Evolutionary conservation across 2,888 invertebrate species (phyloP), one percentile per base, ranked within the genome.

Genomic region (Sepioteuthis lessoniana): DNA sequence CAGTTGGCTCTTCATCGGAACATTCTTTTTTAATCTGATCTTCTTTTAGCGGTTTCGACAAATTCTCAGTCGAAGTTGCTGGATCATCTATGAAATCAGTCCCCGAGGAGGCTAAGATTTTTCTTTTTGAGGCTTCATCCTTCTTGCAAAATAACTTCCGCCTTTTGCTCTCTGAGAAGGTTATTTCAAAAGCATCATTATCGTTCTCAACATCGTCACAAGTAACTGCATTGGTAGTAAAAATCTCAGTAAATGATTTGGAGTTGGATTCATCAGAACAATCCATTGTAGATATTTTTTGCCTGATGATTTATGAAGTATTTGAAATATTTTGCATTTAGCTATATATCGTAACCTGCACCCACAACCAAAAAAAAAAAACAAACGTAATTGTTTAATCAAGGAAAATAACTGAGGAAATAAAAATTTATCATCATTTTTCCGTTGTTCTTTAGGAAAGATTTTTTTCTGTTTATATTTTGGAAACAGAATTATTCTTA

Each of bases 201-300:
- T 5, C 25, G 13, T 16, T 35, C 13, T 76, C 76, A 13, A 16
- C n/a, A n/a, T 16, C n/a, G 19, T 76, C 19, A 35, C n/a, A 76
- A n/a, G n/a, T 16, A n/a, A 19, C 16, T 76, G 7, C n/a, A 76
- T 76, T n/a, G 1, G 19, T 76, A n/a, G n/a, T 0, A 76, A 76
- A 35, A 13, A n/a, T n/a, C n/a, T 76, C n/a, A n/a, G 10, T 35
- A 35, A 10, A 76, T n/a, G n/a, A n/a, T n/a, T n/a, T 76, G 76
- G 3, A 13, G 5, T 2, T 35, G 10, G 76, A 35, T 76, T 76
- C 76, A 76, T 76, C 76, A n/a, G 76, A 76, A n/a, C n/a, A 76
- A 76, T 76, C 76, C 76, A 76, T 76, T 35, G n/a, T 76, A n/a
- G n/a, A n/a, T n/a, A 76, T n/a, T 76, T 55, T 76, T 76, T 76